Evolutionary conservation across 2,113 vertebrate genomes (phyloP), one percentile per base, ranked within the genome.

Genomic region (Alces alces): DNA sequence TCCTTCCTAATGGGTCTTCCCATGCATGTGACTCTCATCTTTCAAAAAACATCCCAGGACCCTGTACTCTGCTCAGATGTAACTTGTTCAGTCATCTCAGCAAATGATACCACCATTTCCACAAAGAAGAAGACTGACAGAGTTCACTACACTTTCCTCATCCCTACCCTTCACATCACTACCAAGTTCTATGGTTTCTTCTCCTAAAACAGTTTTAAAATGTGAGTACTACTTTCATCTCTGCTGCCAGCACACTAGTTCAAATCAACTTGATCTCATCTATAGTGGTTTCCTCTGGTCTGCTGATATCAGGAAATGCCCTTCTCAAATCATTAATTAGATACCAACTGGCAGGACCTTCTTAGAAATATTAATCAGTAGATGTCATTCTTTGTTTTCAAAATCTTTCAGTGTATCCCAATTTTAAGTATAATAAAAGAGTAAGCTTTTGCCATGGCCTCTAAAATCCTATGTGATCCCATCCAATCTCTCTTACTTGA

Each of bases 401-500:
- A 76, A 79, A 76, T 11, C n/a, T 45, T 70, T 85, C 43, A 45
- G 4, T 55, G 27, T 61, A 28, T 64, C 28, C 12, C 16, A 57
- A 45, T 92, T 84, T 87, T 55, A 47, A 43, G 6, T 58, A 79
- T 43, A 70, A 33, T 58, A 36, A 78, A 89, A 61, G 25, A 33
- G 4, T 21, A 23, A 30, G 2, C 70, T 80, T 13, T 96, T 60
- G 19, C 8, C 19, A 43, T 39, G 10, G 2, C 16, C 45, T 92
- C n/a, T 82, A 55, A 89, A 93, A 25, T 76, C 6, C 33, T 80
- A 3, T 2, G 43, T 12, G 15, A 58, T 54, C 5, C 76, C 30
- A 47, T 25, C 12, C 3, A 33, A 0, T 4, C 13, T 39, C 28
- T 12, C 4, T 30, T 73, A n/a, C 19, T 64, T 50, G 2, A n/a